Evolutionary conservation across 2,888 invertebrate genomes (phyloP), one percentile per base, ranked within the genome.

Genomic region (Labia minor): DNA sequence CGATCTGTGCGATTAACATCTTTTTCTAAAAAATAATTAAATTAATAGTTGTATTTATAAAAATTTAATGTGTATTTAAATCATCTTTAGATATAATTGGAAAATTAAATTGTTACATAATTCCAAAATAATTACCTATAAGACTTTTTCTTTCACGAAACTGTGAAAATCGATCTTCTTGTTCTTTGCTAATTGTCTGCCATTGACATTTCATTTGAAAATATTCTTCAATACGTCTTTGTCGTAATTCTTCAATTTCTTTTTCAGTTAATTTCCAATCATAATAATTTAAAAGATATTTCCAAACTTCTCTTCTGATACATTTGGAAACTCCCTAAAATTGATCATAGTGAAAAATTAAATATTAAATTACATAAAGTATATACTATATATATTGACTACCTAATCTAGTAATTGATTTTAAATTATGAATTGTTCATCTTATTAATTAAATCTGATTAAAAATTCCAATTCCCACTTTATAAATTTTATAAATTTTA

Each of bases 1-100:
- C 98, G 82, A 76, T 99, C 98, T 0, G 98, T 98, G 71, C 99
- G 82, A 71, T 91, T 92, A 0, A 99, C 98, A 78, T 99, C 99
- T 78, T 99, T 99, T 74, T 97, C 98, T 85, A 75, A 26, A 77
- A 75, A 66, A 64, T n/a, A n/a, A n/a, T n/a, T n/a, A n/a, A n/a
- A n/a, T n/a, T 66, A 49, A 68, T 66, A 66, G 37, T 6, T 76
- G 67, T 61, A 71, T 71, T 65, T 63, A 8, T 33, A 26, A 37
- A 67, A 68, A n/a, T n/a, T n/a, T n/a, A n/a, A n/a, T n/a, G n/a
- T n/a, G n/a, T n/a, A n/a, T n/a, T 11, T n/a, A n/a, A n/a, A n/a
- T n/a, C n/a, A n/a, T n/a, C n/a, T n/a, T n/a, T n/a, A n/a, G n/a
- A n/a, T n/a, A n/a, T n/a, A n/a, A n/a, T n/a, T n/a, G n/a, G n/a